These are phyloP conservation scores for Planococcus citri DNA, from an alignment of 1,140 invertebrate species.

Conservation along the genomic window DNA sequence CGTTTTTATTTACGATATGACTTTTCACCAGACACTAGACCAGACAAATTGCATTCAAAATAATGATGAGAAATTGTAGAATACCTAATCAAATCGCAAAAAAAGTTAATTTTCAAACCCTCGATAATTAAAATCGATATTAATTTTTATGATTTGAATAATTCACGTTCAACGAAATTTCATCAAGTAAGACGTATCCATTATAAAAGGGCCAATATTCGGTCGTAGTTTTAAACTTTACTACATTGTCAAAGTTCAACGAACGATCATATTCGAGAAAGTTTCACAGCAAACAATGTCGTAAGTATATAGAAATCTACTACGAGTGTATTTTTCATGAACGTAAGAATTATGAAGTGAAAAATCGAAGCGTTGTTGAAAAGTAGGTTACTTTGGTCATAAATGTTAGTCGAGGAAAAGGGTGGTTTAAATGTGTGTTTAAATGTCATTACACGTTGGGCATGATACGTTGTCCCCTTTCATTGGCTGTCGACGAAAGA, in stretches of 20 bases:
- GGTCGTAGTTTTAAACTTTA: neutral
- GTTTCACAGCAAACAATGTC: neutral
- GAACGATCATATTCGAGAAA: neutral
- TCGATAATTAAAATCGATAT: neutral
- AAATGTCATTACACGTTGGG: neutral
- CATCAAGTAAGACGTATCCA: neutral
- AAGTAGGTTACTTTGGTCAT: conserved; percentile 1
- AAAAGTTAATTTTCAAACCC: neutral
- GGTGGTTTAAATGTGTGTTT: neutral
- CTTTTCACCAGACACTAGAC: no score
- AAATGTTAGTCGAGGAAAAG: neutral
- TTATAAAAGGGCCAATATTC: neutral
- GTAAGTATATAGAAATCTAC: no score
- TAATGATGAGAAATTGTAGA: no score
- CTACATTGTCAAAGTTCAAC: neutral
- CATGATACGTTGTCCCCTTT: neutral
- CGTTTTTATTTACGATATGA: no score
- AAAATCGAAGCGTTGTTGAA: neutral
- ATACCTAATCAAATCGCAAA: no score
- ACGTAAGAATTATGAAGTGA: neutral
- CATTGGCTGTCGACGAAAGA: neutral
- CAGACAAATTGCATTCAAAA: no score
- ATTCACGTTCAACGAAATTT: neutral
- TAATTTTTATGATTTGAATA: neutral
- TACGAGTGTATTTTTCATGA: neutral